phyloP scores from a whole-genome alignment of 2,113 vertebrate species.

The Typhlomys cinereus region DNA sequence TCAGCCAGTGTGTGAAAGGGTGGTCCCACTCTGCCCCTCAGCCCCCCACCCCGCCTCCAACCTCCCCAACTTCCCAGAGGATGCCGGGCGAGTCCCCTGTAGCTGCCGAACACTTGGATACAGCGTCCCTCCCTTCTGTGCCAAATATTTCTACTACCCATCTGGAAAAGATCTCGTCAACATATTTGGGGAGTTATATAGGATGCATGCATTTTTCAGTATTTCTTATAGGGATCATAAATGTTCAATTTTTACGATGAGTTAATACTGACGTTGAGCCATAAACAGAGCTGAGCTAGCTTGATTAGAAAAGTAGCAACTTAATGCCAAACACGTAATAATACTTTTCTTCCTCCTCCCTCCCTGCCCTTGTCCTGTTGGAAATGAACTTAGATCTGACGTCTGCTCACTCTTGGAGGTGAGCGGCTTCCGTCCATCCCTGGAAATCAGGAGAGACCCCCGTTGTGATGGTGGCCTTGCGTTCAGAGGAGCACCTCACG shows the following conservation, averaged over 20 bases:
- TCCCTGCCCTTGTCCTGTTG: fast-evolving
- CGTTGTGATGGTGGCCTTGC: neutral
- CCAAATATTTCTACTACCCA: constrained; percentile 58
- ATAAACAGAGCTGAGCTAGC: constrained; percentile 39
- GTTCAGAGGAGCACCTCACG: neutral
- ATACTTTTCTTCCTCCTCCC: neutral
- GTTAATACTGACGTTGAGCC: constrained; percentile 53
- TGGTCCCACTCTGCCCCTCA: fast-evolving
- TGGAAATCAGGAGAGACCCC: neutral
- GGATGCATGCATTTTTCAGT: neutral
- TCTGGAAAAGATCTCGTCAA: constrained; percentile 52
- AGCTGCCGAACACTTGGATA: neutral
- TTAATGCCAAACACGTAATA: neutral
- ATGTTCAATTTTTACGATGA: constrained; percentile 67
- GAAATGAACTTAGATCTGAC: neutral
- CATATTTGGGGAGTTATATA: constrained; percentile 68
- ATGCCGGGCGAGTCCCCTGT: neutral
- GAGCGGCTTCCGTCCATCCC: neutral
- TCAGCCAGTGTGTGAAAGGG: neutral
- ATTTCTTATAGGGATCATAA: constrained; percentile 62
- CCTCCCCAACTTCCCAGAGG: neutral
- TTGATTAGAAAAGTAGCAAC: constrained; percentile 39
- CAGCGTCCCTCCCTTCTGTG: neutral
- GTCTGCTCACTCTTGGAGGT: neutral
- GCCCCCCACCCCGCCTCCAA: no score